Evolutionary conservation across 2,888 invertebrate species (phyloP).

Genomic region (Clunio marinus): DNA sequence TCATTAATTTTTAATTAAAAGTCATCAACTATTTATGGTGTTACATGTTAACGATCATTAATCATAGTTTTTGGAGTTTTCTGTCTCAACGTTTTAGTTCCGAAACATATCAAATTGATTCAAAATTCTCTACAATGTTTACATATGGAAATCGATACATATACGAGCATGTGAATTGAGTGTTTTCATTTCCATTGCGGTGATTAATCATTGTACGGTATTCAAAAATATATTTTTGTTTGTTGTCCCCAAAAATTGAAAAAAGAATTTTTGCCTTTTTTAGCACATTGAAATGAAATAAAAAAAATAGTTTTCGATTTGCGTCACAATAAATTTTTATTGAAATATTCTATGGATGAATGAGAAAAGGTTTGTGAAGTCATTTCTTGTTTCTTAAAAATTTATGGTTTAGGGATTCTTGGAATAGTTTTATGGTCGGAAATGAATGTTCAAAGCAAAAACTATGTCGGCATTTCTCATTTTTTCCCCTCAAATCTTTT

Average conservation of each 20-base stretch:
- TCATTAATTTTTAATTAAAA: slow-evolving; percentile 13
- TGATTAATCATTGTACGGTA: slow-evolving; percentile 12
- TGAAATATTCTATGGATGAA: too few species aligned
- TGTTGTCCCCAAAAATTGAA: slow-evolving; percentile 16
- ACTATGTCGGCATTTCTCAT: too few species aligned
- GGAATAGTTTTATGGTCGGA: too few species aligned
- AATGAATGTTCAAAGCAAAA: too few species aligned
- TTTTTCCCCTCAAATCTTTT: too few species aligned
- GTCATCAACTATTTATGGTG: slow-evolving; percentile 6
- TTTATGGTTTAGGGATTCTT: too few species aligned
- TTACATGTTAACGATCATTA: background rate
- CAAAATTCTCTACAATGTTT: slow-evolving; percentile 13
- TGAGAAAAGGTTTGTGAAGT: too few species aligned
- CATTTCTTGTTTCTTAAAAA: too few species aligned
- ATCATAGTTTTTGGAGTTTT: slow-evolving; percentile 4
- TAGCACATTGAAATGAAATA: background rate
- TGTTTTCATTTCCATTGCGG: background rate
- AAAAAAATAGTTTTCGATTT: slow-evolving; percentile 20
- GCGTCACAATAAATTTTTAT: background rate
- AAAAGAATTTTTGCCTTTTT: background rate
- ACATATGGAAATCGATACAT: slow-evolving; percentile 17
- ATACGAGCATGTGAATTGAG: slow-evolving; percentile 9
- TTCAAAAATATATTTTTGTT: background rate
- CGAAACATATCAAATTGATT: background rate
- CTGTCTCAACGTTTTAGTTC: background rate